Evolutionary conservation across 1,140 invertebrate species (phyloP).

Genomic region (Drosophila sucinea): DNA sequence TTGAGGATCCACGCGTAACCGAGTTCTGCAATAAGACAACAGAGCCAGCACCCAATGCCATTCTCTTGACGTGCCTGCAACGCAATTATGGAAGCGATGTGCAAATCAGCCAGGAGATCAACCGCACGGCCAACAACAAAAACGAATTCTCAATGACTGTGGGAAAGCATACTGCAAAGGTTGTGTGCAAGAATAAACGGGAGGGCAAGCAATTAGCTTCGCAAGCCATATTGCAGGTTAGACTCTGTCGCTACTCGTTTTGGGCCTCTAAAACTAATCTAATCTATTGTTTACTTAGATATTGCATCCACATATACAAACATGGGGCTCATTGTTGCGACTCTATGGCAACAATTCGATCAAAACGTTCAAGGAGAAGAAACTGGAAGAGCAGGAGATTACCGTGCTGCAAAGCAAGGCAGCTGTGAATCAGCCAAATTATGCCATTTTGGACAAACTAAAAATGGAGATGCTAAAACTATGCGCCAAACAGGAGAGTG

Average conservation of each 20-base stretch:
- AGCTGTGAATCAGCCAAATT: conserved; percentile 95
- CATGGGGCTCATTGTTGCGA: conserved; percentile 96
- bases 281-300: conserved; percentile 83
- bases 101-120: conserved; percentile 94
- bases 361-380: conserved; percentile 96
- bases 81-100: conserved; percentile 96
- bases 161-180: conserved; percentile 94
- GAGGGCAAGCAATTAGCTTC: conserved; percentile 98
- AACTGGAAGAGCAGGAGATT: conserved; percentile 96
- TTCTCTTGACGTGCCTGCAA: conserved; percentile 95
- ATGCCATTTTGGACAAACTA: conserved; percentile 95
- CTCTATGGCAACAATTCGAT: conserved; percentile 97
- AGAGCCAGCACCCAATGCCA: conserved; percentile 96
- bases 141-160: conserved; percentile 98
- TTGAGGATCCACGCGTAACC: conserved; percentile 96
- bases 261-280: neutral
- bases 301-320: conserved; percentile 95
- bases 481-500: conserved; percentile 86
- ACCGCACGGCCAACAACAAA: conserved; percentile 94
- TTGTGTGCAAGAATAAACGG: conserved; percentile 96
- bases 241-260: neutral
- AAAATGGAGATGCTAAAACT: conserved; percentile 94
- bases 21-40: conserved; percentile 97
- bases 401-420: conserved; percentile 95
- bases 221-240: conserved; percentile 94